Evolutionary conservation across 1,140 invertebrate species (phyloP).

Genomic region (Sminthurides bifidus): DNA sequence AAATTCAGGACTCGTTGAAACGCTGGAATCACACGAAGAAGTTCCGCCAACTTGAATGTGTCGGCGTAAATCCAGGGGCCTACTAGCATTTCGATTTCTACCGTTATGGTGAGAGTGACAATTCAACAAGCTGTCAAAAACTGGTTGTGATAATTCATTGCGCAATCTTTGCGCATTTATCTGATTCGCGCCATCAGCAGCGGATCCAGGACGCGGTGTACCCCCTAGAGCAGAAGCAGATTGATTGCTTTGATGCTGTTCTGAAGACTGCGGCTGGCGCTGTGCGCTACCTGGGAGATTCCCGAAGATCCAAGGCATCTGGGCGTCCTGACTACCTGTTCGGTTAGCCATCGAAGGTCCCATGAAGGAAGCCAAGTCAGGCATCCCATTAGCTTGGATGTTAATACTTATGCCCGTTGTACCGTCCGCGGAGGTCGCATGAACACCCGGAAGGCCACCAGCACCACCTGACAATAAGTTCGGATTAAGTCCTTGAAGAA

Average conservation of each 20-base stretch:
- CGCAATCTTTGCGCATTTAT: background rate
- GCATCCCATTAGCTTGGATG: conserved; percentile 15
- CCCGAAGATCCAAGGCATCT: background rate
- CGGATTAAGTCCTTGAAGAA: background rate
- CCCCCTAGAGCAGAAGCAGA: background rate
- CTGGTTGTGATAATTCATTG: conserved; percentile 7
- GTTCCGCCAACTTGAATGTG: background rate
- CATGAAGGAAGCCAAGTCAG: conserved; percentile 12
- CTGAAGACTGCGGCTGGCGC: background rate
- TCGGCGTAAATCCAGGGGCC: conserved; percentile 7
- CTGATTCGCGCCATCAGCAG: background rate
- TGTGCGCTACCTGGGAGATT: no score
- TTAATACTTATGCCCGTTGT: conserved; percentile 14
- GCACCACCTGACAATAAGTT: background rate
- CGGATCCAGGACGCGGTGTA: background rate
- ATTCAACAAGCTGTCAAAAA: conserved; percentile 14
- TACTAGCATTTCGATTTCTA: background rate
- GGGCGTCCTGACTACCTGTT: background rate
- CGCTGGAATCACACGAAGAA: background rate
- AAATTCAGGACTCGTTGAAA: background rate
- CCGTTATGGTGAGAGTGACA: conserved; percentile 22
- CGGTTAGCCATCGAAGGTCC: conserved; percentile 5
- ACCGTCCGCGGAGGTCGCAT: background rate
- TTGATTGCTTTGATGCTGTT: background rate
- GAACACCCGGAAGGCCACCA: no score